Evolutionary conservation across 1,140 invertebrate genomes (phyloP), one percentile per base, ranked within the genome.

Genomic region (Melipona quadrifasciata): DNA sequence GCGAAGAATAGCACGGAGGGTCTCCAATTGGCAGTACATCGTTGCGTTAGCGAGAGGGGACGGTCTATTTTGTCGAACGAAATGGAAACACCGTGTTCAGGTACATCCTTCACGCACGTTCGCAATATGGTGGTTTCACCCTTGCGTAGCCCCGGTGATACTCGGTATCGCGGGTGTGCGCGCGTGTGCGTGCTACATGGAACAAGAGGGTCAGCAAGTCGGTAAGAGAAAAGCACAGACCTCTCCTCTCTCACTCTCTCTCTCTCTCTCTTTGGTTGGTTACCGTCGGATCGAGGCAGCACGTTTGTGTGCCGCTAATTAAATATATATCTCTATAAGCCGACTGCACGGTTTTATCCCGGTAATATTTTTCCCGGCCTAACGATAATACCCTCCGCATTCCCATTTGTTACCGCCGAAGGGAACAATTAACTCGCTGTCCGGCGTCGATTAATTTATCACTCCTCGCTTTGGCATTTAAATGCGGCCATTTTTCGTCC

Each of bases 281-380:
- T 47, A 0, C 1, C 0, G 24, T 0, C 12, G 31, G 21, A 53
- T 68, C 57, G 61, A 21, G 73, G 53, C 72, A 31, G 47, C 53
- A 34, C 16, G 27, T 0, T 3, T 47, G 39, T 47, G 39, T 8
- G 78, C 27, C n/a, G 80, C 80, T 86, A 86, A 86, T 86, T 86
- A 86, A 86, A 86, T 75, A 86, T 86, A 86, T 84, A 84, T 84
- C 83, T 80, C 58, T 68, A 68, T 80, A 80, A 84, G 58, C 78
- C 77, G 34, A 12, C 65, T 19, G 61, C 53, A 31, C 58, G 51
- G 34, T 73, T 84, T 84, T 84, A 80, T 84, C 77, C 82, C 12
- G 47, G 31, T 51, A 34, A 84, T 84, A 80, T 84, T 82, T 57
- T 83, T 71, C 34, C 55, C 65, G 31, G 80, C 24, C 27, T 51